Evolutionary conservation across 2,797 vertebrate genomes (phyloP).

Genomic region (Dryobates pubescens): DNA sequence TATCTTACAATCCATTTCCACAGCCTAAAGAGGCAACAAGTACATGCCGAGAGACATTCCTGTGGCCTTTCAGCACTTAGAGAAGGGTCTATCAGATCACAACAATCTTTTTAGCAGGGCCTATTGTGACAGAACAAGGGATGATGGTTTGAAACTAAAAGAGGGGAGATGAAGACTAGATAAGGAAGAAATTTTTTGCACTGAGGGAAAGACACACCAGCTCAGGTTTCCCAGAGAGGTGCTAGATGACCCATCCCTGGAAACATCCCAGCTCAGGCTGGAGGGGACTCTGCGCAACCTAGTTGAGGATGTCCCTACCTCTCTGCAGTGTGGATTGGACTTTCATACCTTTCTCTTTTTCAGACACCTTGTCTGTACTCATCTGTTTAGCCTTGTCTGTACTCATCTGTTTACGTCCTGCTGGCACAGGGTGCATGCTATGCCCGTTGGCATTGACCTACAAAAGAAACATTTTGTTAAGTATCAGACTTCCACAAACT

Average conservation of each 20-base stretch:
- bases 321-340: background rate
- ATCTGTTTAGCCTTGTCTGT: constrained; percentile 61
- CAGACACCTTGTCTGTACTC: constrained; percentile 42
- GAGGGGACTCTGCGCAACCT: background rate
- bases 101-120: background rate
- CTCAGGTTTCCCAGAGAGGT: background rate
- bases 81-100: background rate
- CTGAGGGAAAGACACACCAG: background rate
- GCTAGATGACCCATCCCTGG: background rate
- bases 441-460: background rate
- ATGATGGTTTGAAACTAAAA: background rate
- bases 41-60: background rate
- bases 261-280: background rate
- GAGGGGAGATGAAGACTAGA: background rate
- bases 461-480: background rate
- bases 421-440: background rate
- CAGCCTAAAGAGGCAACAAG: background rate
- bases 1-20: background rate
- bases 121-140: background rate
- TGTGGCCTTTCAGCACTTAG: background rate
- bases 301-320: background rate
- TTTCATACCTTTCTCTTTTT: constrained; percentile 75
- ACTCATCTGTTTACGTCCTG: constrained; percentile 45
- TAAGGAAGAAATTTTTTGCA: background rate
- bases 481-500: background rate